Percentiles rank a stretch among this genome's conserved stretches.
Evolutionary conservation across 2,797 vertebrate genomes (phyloP).

Genomic region (Siniperca undulata): DNA sequence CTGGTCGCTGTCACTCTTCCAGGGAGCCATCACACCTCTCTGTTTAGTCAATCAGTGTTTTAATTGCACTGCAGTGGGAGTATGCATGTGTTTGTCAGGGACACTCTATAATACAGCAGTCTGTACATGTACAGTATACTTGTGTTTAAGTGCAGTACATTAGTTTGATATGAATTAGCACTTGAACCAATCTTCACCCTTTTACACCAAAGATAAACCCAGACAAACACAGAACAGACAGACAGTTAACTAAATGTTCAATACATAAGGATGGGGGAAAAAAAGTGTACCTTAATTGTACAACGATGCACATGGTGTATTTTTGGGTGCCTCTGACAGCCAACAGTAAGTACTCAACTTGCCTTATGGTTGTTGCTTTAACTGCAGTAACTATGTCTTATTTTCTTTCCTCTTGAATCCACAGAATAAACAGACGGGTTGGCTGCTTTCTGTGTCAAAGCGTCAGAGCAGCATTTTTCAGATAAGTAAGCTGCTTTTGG

Average conservation of each 20-base stretch:
- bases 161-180: neutral
- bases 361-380: constrained; percentile 29
- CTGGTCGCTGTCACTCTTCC: constrained; percentile 58
- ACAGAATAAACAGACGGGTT: constrained; percentile 29
- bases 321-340: neutral
- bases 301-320: neutral
- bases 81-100: constrained; percentile 11
- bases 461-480: constrained; percentile 46
- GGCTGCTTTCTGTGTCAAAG: constrained; percentile 45
- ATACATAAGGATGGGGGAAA: neutral
- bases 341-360: neutral
- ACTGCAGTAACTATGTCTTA: constrained; percentile 9
- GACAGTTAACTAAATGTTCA: neutral
- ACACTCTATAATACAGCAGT: no score
- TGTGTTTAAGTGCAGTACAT: neutral
- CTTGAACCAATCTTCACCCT: neutral
- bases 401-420: constrained; percentile 38
- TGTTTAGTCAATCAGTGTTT: constrained; percentile 44
- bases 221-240: neutral
- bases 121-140: neutral
- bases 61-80: constrained; percentile 46
- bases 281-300: neutral
- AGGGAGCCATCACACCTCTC: constrained; percentile 34
- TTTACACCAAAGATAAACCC: neutral
- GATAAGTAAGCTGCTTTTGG: constrained; percentile 36